Conservation (phyloP, 2,888 invertebrate genomes). For the Clivina fossor region DNA sequence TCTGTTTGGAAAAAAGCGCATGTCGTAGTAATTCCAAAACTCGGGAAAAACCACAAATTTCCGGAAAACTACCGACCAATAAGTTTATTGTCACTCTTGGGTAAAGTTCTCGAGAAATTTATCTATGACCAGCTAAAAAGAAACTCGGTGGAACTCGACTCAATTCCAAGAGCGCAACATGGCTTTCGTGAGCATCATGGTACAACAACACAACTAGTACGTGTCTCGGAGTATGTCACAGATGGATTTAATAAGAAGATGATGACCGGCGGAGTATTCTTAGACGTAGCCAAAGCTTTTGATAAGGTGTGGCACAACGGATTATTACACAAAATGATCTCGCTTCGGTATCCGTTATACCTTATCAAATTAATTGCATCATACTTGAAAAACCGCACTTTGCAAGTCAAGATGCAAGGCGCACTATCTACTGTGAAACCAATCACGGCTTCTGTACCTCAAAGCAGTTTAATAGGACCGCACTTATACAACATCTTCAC, state of each 20-base stretch:
- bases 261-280: conserved; percentile 40
- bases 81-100: conserved; percentile 38
- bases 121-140: conserved; percentile 32
- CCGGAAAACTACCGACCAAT: conserved; percentile 42
- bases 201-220: conserved; percentile 40
- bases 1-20: conserved; percentile 29
- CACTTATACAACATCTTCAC: conserved; percentile 38
- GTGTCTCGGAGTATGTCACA: conserved; percentile 38
- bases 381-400: conserved; percentile 38
- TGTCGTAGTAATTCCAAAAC: conserved; percentile 27
- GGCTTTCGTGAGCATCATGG: conserved; percentile 42
- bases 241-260: conserved; percentile 39
- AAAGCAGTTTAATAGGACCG: conserved; percentile 41
- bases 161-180: conserved; percentile 40
- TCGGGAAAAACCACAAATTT: conserved; percentile 5
- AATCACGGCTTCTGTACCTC: conserved; percentile 43
- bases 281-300: conserved; percentile 45
- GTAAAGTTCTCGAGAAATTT: conserved; percentile 40
- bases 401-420: conserved; percentile 37
- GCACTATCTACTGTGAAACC: conserved; percentile 21
- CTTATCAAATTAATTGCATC: conserved; percentile 37
- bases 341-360: conserved; percentile 34
- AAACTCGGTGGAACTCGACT: conserved; percentile 25
- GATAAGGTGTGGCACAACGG: conserved; percentile 44
- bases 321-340: conserved; percentile 38